Evolutionary conservation across 2,888 invertebrate genomes (phyloP), one percentile per base, ranked within the genome.

Genomic region (Timema podura): DNA sequence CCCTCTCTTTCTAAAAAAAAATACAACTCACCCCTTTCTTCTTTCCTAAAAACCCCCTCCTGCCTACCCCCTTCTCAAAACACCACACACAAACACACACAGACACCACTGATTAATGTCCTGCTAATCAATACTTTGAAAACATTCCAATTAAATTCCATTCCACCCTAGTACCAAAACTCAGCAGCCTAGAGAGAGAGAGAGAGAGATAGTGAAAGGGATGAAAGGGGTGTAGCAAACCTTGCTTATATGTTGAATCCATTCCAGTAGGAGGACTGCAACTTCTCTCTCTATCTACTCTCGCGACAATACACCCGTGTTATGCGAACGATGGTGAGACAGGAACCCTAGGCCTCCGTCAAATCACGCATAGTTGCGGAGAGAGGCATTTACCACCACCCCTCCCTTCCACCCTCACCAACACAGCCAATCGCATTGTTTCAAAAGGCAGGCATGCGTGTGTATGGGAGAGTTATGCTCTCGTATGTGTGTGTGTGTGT

Each of bases 71-170:
- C 30, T 30, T 30, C 30, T 30, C 30, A 30, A 30, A 30, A 30
- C 30, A 30, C 30, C 30, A 30, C 30, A 30, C 30, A 30, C 30
- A 30, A 30, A 30, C 30, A 30, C 54, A 11, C n/a, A 8, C 54
- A n/a, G 3, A n/a, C 51, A n/a, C 30, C 30, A 7, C 61, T 61
- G 61, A 61, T 61, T 61, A 61, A 61, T 61, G 61, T 16, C 61
- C 61, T 45, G 61, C 61, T 61, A 61, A 61, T 61, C 61, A 61
- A 61, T 61, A 61, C 61, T 61, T 30, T 30, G 61, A 61, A 61
- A 61, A 61, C 61, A 61, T 61, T 61, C 61, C 61, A 61, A 61
- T 61, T 61, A 61, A 61, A 61, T 61, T 61, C 61, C 61, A 61
- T 61, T 61, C 61, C 61, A 45, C 61, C 44, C 61, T 30, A 30